Evolutionary conservation across 2,113 vertebrate genomes (phyloP), one percentile per base, ranked within the genome.

Genomic region (Lagopus muta): DNA sequence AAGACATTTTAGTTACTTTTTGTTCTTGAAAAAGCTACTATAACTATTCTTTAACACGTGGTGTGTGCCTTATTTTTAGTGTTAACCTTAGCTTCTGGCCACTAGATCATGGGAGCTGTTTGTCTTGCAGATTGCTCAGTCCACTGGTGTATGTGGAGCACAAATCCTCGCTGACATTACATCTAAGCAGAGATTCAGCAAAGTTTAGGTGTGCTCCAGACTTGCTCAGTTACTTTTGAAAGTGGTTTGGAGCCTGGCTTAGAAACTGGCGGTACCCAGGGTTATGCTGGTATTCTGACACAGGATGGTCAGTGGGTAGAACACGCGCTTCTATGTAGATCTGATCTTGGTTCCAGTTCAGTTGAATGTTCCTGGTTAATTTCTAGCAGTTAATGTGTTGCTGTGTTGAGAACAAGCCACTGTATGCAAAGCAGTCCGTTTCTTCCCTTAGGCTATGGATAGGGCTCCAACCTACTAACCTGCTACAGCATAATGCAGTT

Each of bases 401-500:
- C 82, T 79, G 73, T 36, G 27, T n/a, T 2, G 4, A 47, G 69
- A 86, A 13, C 50, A 60, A 61, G 32, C 42, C 21, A 2, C 40
- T 57, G 8, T 66, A 27, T 76, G 58, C 32, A 34, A 12, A 88
- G 4, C 1, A 5, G 6, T 77, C 0, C 0, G 36, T 16, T 61
- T 24, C 22, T 61, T 25, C 12, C 42, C 50, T 60, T 13, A 24
- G 34, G 24, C 25, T 25, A 28, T 72, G n/a, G 69, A 24, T 40
- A 27, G 27, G 36, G 17, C 54, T 78, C 9, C 11, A 19, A 42
- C 32, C 32, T 24, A 19, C 40, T 60, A 3, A 28, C 55, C 55
- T 77, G 1, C 21, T 61, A 0, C 0, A 10, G 15, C 19, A 1
- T 13, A 8, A 30, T 1, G 13, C 16, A 12, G 57, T 4, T 81